A percentile compares a stretch with the other conserved stretches of the same genome.
Conservation (phyloP, 2,888 invertebrate genomes). For the Lepidonotus clava region DNA sequence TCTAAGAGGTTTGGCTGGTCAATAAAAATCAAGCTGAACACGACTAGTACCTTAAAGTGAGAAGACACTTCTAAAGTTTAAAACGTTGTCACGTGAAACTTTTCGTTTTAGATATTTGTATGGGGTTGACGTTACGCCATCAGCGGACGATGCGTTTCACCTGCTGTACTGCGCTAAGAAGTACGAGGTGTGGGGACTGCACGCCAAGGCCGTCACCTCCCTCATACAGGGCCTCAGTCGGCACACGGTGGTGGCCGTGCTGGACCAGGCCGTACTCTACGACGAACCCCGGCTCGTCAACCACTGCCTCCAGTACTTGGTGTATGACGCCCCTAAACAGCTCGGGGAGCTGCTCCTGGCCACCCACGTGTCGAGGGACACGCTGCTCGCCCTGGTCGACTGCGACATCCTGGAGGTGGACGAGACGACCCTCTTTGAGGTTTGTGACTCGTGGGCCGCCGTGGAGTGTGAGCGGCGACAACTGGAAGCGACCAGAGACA, state of each 20-base stretch:
- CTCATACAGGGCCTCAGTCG: neutral
- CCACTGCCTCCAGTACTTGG: neutral
- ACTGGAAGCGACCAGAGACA: neutral
- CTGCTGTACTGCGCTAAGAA: neutral
- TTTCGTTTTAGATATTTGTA: slow-evolving; percentile 14
- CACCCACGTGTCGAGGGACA: neutral
- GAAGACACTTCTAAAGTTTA: no score
- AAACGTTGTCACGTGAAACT: no score
- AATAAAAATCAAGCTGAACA: no score
- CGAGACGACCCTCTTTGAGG: neutral
- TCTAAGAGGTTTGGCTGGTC: no score
- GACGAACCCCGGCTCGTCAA: neutral
- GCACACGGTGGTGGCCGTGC: neutral
- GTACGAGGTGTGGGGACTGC: neutral
- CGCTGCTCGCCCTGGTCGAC: neutral
- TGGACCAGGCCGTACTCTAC: slow-evolving; percentile 30
- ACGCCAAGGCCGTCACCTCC: neutral
- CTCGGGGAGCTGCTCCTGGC: neutral
- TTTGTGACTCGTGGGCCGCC: neutral
- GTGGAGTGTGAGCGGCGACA: neutral
- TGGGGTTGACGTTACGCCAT: neutral
- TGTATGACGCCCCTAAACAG: neutral
- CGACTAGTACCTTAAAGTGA: no score
- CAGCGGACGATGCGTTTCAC: neutral
- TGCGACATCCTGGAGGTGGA: neutral